Conservation (phyloP, 2,113 vertebrate genomes). For the Ardeotis arabs region DNA sequence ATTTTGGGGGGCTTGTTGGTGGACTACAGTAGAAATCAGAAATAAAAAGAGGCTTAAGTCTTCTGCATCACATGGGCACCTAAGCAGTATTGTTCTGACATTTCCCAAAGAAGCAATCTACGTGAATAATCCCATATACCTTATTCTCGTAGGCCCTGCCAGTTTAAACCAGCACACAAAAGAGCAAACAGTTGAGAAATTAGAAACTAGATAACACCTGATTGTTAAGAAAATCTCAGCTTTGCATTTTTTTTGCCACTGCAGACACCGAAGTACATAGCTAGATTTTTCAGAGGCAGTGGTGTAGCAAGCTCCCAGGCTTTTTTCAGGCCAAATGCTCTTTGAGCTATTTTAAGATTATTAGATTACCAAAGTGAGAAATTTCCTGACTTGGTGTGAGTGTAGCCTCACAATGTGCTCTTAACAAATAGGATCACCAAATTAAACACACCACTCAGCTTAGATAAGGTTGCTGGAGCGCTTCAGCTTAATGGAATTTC, state of each 20-base stretch:
- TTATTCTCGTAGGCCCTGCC: neutral
- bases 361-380: conserved; percentile 41
- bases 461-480: neutral
- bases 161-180: neutral
- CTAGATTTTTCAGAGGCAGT: neutral
- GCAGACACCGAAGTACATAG: neutral
- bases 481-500: conserved; percentile 26
- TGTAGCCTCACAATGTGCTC: neutral
- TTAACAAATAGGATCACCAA: conserved; percentile 52
- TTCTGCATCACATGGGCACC: neutral
- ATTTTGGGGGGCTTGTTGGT: neutral
- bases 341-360: conserved; percentile 51
- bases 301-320: neutral
- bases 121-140: neutral
- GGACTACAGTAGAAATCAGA: neutral
- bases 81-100: neutral
- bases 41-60: neutral
- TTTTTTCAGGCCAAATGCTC: neutral
- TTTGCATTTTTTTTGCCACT: neutral
- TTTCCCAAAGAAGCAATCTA: neutral
- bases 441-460: conserved; percentile 15
- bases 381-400: conserved; percentile 32
- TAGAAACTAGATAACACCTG: neutral
- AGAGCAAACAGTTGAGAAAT: neutral
- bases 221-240: neutral